A percentile compares a stretch with the other conserved stretches of the same genome.
Evolutionary conservation across 2,888 invertebrate species (phyloP).

Genomic region (Drosophila histrio): DNA sequence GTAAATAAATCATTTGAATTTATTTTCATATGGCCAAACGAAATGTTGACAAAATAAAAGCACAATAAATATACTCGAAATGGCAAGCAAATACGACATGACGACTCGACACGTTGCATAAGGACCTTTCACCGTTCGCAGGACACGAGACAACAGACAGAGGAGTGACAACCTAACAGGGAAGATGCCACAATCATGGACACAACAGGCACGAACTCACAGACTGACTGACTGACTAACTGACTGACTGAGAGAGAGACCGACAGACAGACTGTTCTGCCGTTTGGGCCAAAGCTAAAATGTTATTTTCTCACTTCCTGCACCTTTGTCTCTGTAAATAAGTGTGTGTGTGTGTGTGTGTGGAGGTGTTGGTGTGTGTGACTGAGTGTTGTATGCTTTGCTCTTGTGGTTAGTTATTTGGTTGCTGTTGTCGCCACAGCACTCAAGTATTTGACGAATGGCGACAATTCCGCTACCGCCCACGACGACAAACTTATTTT

Average conservation of each 20-base stretch:
- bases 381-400: slow-evolving; percentile 22
- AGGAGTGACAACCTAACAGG: slow-evolving; percentile 61
- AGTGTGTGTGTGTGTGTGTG: not conserved
- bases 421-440: slow-evolving; percentile 3
- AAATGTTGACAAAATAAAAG: slow-evolving; percentile 78
- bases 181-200: slow-evolving; percentile 23
- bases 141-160: slow-evolving; percentile 21
- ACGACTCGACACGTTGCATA: slow-evolving; percentile 59
- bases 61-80: slow-evolving; percentile 73
- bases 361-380: slow-evolving; percentile 26
- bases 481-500: slow-evolving; percentile 9
- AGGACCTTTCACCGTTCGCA: slow-evolving; percentile 22
- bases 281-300: slow-evolving; percentile 47
- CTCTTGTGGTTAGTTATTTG: slow-evolving; percentile 74
- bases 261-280: not conserved
- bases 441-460: slow-evolving; percentile 55
- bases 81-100: slow-evolving; percentile 38
- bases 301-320: slow-evolving; percentile 61
- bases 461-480: slow-evolving; percentile 25
- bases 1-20: slow-evolving; percentile 83
- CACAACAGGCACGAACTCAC: slow-evolving; percentile 20
- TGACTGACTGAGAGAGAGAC: not conserved
- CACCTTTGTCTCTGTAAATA: slow-evolving; percentile 18
- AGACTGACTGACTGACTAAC: not conserved
- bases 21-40: slow-evolving; percentile 67